These are phyloP conservation scores for Augochlora pura DNA, from an alignment of 1,140 invertebrate species.

Conservation along the genomic window DNA sequence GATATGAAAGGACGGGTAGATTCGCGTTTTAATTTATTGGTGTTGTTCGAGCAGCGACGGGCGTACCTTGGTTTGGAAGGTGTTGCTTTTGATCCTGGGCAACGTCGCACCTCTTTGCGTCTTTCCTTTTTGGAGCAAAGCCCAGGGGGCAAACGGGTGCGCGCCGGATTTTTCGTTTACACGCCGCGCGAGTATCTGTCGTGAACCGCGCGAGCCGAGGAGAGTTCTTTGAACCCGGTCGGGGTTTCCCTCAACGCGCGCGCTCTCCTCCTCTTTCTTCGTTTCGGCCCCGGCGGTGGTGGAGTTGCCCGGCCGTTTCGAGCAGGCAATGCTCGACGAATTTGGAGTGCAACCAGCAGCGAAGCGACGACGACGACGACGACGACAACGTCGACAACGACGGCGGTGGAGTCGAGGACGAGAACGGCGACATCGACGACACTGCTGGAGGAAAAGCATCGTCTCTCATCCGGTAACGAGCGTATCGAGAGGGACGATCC, in stretches of 20 bases:
- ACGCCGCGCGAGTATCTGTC: constrained; percentile 10
- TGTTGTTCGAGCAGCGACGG: not conserved
- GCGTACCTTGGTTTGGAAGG: not conserved
- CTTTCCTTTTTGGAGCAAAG: not conserved
- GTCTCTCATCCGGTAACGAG: constrained; percentile 33
- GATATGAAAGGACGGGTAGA: not conserved
- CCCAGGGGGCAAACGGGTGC: constrained; percentile 25
- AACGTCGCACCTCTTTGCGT: not conserved
- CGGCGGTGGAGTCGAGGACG: not conserved
- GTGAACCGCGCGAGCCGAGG: constrained; percentile 8
- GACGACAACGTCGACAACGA: too few relatives aligned
- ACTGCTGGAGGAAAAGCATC: not conserved
- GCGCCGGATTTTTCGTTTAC: constrained; percentile 35
- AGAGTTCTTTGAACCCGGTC: constrained; percentile 34
- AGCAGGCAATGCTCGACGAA: not conserved
- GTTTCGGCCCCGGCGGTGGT: not conserved
- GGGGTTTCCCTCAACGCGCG: constrained; percentile 6
- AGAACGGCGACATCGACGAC: not conserved
- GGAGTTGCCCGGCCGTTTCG: constrained; percentile 14
- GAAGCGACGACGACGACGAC: too few relatives aligned
- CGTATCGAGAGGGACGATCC: constrained; percentile 24
- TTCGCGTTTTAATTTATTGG: not conserved
- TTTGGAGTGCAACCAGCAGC: not conserved
- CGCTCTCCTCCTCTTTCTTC: constrained; percentile 5
- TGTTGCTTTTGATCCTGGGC: constrained; percentile 21